Evolutionary conservation across 1,140 invertebrate genomes (phyloP), one percentile per base, ranked within the genome.

Genomic region (Drosophila paulistorum): DNA sequence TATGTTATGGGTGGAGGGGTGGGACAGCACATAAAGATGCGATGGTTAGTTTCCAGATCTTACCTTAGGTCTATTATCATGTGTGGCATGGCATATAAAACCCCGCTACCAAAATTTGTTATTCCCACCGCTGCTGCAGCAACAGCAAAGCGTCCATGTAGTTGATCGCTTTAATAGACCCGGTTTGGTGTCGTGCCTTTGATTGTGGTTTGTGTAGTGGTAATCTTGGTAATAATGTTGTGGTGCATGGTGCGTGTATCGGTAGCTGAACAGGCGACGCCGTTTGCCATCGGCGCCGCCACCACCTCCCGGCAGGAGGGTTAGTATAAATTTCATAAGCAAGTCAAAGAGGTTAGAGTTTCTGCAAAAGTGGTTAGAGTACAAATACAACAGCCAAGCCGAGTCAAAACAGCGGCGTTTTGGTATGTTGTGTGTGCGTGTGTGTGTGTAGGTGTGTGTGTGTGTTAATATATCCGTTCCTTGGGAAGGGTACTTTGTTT

Each of bases 291-390:
- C 55, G 42, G 35, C 55, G 60, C 51, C 60, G 42, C 42, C 64
- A 17, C 67, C 69, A 67, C 62, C 42, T 69, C 81, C 79, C 67
- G 83, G 80, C 83, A 77, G 42, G 41, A 75, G 66, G 60, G 90
- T 91, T 91, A 91, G 90, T 91, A 91, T 90, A 80, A 91, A 73
- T 91, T 91, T 91, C 80, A 85, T 63, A 72, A 91, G 67, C 75
- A 79, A 80, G 66, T 78, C 83, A 81, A 91, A 60, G 48, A 66
- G 76, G 81, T 89, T 87, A 87, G 75, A 71, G 59, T 90, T 70
- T 87, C 90, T 91, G 90, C 74, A 90, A 91, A 65, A 74, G 30
- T 72, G 69, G 62, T 77, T 80, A 72, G 62, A 71, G 70, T 51
- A 51, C 45, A 51, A 23, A 7, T 14, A 45, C 64, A 59, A 69